Conservation (phyloP, 2,113 vertebrate genomes). For the Fregata magnificens region DNA sequence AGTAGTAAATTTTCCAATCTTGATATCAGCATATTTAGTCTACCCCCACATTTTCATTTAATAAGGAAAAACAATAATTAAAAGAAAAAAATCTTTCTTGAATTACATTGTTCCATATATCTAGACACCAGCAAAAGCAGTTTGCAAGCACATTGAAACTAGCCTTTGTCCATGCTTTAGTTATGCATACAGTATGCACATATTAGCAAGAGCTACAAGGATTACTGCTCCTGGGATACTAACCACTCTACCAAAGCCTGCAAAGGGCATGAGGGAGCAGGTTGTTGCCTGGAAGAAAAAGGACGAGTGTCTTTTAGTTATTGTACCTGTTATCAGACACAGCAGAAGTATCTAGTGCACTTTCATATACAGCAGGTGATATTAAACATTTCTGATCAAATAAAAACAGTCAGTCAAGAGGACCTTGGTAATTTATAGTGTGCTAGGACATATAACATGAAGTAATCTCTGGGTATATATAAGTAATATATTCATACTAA, state of each 20-base stretch:
- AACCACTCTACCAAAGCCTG: constrained; percentile 76
- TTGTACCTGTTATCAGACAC: background rate
- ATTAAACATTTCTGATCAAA: background rate
- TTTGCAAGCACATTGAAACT: background rate
- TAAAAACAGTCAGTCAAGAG: background rate
- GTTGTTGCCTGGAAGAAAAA: constrained; percentile 75
- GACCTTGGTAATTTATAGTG: background rate
- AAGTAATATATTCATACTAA: background rate
- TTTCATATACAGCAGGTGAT: background rate
- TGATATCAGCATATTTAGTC: background rate
- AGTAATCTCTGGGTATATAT: background rate
- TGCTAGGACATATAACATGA: background rate
- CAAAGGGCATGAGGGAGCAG: constrained; percentile 77
- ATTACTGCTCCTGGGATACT: constrained; percentile 59
- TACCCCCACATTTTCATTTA: background rate
- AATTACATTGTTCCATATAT: background rate
- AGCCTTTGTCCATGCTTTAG: constrained; percentile 8
- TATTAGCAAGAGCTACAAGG: background rate
- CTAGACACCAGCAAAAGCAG: background rate
- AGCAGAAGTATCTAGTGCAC: background rate
- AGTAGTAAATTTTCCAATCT: background rate
- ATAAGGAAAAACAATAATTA: background rate
- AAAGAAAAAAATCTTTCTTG: background rate
- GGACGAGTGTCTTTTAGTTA: constrained; percentile 45
- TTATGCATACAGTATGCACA: background rate